Percentiles rank a stretch among this genome's conserved stretches.
phyloP scores from a whole-genome alignment of 92 coral and sea anemone genomes.

The Palythoa heliodiscus region DNA sequence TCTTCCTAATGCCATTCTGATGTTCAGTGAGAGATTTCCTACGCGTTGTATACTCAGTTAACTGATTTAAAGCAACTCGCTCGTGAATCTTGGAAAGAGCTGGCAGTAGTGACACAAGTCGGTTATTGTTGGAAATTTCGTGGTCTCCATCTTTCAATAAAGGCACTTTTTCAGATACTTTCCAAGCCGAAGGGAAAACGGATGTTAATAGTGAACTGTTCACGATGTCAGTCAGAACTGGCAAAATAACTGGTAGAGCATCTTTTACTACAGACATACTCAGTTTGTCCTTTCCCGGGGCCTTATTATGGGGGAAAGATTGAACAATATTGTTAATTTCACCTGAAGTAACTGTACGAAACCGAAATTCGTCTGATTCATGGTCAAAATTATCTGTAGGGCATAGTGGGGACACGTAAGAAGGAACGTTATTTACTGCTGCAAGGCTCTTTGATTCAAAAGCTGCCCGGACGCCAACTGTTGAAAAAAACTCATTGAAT shows the following conservation, averaged over 20 bases:
- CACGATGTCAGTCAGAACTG: conserved; percentile 43
- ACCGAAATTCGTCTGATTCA: conserved; percentile 52
- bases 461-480: conserved; percentile 49
- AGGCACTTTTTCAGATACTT: conserved; percentile 44
- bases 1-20: conserved; percentile 8
- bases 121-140: conserved; percentile 15
- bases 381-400: conserved; percentile 6
- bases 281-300: conserved; percentile 58
- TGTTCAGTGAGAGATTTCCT: conserved; percentile 22
- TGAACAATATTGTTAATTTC: conserved; percentile 42
- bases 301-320: conserved; percentile 48
- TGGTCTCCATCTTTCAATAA: conserved; percentile 7
- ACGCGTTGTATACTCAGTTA: not conserved
- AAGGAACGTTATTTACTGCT: conserved; percentile 38
- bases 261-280: conserved; percentile 53
- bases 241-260: conserved; percentile 51
- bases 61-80: not conserved
- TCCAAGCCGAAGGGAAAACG: conserved; percentile 38
- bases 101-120: not conserved
- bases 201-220: conserved; percentile 35
- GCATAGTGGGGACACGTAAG: conserved; percentile 28
- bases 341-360: conserved; percentile 48
- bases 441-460: conserved; percentile 49
- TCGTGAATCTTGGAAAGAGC: conserved; percentile 13
- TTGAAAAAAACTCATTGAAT: conserved; percentile 50